Evolutionary conservation across 35 echinoderm and acorn worm genomes (phyloP).

Genomic region (Eucidaris tribuloides): DNA sequence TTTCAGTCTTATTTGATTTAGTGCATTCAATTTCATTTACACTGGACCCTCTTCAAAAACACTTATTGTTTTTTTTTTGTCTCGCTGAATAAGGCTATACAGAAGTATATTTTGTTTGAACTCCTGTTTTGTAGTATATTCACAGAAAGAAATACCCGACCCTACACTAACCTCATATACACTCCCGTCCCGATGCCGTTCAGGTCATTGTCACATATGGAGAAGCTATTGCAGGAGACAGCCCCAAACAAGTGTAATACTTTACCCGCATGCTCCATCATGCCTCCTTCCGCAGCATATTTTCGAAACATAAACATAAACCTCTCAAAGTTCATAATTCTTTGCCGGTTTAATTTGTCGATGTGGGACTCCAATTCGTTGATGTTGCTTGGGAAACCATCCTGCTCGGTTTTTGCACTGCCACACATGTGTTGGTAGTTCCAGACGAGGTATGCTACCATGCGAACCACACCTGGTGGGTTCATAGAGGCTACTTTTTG

Average conservation of each 20-base stretch:
- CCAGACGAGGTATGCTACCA: background rate
- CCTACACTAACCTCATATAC: constrained; percentile 9
- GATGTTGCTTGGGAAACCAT: background rate
- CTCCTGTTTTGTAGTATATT: too few relatives aligned
- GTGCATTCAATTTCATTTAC: too few relatives aligned
- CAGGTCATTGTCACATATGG: constrained; percentile 25
- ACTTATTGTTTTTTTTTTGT: too few relatives aligned
- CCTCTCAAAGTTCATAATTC: background rate
- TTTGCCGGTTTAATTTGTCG: background rate
- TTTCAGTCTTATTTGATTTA: too few relatives aligned
- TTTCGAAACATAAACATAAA: background rate
- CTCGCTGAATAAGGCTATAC: too few relatives aligned
- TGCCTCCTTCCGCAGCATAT: background rate
- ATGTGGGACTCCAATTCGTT: constrained; percentile 1
- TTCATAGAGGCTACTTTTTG: background rate
- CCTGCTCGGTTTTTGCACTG: background rate
- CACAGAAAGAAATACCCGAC: too few relatives aligned
- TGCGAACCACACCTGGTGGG: background rate
- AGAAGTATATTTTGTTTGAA: too few relatives aligned
- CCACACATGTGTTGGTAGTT: background rate
- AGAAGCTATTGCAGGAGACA: background rate
- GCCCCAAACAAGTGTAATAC: constrained; percentile 6
- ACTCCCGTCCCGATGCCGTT: background rate
- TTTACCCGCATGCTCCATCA: background rate
- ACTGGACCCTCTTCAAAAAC: too few relatives aligned